Base-by-base conservation (phyloP, 37 sponge, comb jelly and placozoan species). In the Mnemiopsis leidyi region DNA sequence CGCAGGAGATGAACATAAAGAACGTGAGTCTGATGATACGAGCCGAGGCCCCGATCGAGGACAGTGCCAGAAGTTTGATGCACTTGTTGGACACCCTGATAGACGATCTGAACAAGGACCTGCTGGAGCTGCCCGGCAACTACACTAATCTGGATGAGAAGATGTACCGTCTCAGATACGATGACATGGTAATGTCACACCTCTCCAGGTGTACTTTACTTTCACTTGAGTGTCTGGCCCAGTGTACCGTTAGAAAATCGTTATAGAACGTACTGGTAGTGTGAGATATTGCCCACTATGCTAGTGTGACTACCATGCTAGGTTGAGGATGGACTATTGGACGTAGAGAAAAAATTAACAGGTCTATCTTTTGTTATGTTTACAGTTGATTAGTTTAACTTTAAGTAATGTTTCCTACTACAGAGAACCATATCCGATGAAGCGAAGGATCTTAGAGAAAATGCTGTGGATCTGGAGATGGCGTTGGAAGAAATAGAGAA, bases 61-160 rank as follows among this genome's bases (percentile, higher is more conserved):
- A 85, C n/a, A 85, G 67, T 24, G 90, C 90, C 9, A 34, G 90
- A 32, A 38, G 36, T 13, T 67, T 85, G 20, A 85, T 85, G 90
- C 23, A 0, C 67, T 38, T 85, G 67, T 38, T 85, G 7, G 67
- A 85, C 67, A 38, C 38, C 30, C 90, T 85, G 0, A 85, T 85
- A 0, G 48, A 38, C 0, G 90, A 85, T 40, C 61, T 85, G 39
- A n/a, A 38, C 24, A 40, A 37, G 9, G 61, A 85, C 24, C 48
- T 68, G 39, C 95, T 69, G 0, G 36, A 88, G 67, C 88, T 95
- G 0, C 69, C 94, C 31, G 79, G 69, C 29, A 69, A 92, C 68
- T 69, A 69, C 29, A 95, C 96, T 28, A 69, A 94, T 20, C 94
- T 97, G 67, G 98, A 97, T 93, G 83, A 83, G 48, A 93, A 95